Conservation (phyloP, 92 coral and sea anemone species). For the Porites cylindrica region DNA sequence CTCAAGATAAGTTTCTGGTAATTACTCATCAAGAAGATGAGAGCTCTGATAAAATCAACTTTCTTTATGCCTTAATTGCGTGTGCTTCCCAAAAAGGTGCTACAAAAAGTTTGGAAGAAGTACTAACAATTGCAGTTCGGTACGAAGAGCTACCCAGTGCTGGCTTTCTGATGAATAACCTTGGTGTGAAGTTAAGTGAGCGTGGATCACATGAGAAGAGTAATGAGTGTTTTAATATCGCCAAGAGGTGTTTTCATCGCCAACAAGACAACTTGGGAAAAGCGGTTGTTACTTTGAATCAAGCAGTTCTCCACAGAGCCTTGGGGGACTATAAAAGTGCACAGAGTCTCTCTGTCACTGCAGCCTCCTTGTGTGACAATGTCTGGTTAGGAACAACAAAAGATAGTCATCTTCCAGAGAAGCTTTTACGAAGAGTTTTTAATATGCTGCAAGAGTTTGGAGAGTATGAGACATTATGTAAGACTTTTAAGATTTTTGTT, state of each 20-base stretch:
- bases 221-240: slow-evolving; percentile 2
- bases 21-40: background rate
- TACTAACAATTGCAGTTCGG: background rate
- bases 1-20: background rate
- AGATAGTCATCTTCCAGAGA: slow-evolving; percentile 1
- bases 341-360: background rate
- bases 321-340: slow-evolving; percentile 6
- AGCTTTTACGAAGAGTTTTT: slow-evolving; percentile 12
- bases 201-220: background rate
- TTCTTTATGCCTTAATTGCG: background rate
- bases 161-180: slow-evolving; percentile 1
- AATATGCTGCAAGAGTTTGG: background rate
- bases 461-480: background rate
- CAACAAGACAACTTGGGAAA: background rate
- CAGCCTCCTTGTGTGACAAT: slow-evolving; percentile 13
- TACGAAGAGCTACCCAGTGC: background rate
- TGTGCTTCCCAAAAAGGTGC: slow-evolving; percentile 1
- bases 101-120: background rate
- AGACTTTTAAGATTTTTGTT: background rate
- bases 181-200: slow-evolving; percentile 26
- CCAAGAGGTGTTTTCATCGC: slow-evolving; percentile 10
- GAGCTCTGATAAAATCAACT: too few species aligned
- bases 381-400: slow-evolving; percentile 3
- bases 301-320: slow-evolving; percentile 8
- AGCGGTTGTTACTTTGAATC: slow-evolving; percentile 19